Conservation (phyloP, 2,888 invertebrate species). For the Nymphalis c-album region DNA sequence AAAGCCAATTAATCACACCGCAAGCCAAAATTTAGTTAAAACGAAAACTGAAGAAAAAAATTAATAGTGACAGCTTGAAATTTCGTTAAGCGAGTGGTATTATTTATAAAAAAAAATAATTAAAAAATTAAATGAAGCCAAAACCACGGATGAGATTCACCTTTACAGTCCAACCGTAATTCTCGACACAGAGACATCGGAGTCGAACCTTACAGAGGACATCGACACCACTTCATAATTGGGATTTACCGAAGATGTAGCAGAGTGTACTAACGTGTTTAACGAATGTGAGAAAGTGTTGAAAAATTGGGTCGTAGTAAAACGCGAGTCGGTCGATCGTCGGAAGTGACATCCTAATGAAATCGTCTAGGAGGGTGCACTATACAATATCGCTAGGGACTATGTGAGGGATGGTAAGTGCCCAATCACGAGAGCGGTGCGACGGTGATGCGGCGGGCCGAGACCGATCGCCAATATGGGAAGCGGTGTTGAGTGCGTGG, state of each 20-base stretch:
- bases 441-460: conserved; percentile 35
- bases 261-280: not conserved
- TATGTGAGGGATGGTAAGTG: conserved; percentile 20
- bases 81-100: conserved; percentile 78
- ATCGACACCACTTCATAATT: conserved; percentile 32
- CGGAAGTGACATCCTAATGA: not conserved
- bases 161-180: conserved; percentile 23
- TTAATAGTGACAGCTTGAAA: conserved; percentile 75
- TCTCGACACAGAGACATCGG: not conserved
- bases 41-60: conserved; percentile 65
- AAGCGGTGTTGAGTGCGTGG: conserved; percentile 81
- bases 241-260: conserved; percentile 23
- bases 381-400: not conserved
- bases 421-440: conserved; percentile 31
- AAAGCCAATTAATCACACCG: conserved; percentile 80
- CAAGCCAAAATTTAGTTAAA: conserved; percentile 78
- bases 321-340: not conserved
- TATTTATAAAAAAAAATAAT: conserved; percentile 58
- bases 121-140: conserved; percentile 70
- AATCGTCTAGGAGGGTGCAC: conserved; percentile 2
- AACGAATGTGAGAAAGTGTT: not conserved
- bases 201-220: conserved; percentile 15
- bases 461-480: conserved; percentile 66
- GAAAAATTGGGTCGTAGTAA: not conserved
- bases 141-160: conserved; percentile 75